Percentiles rank a stretch among this genome's conserved stretches.
Conservation (phyloP, 2,113 vertebrate genomes). For the Vulpes ferrilata region DNA sequence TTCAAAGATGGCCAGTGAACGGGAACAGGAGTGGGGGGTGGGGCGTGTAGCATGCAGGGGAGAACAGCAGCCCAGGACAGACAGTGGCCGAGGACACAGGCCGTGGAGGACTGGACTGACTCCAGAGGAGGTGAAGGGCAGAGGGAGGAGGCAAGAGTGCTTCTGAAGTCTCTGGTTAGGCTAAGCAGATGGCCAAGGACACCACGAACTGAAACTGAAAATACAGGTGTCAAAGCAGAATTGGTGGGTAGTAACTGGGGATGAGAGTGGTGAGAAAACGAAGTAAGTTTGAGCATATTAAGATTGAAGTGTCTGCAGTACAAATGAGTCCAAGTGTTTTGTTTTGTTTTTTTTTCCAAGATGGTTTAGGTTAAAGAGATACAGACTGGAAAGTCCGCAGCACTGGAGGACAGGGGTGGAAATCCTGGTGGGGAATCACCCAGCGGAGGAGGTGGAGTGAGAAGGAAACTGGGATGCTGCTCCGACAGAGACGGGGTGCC, state of each 20-base stretch:
- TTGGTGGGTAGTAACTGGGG: not conserved
- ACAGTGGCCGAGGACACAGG: not conserved
- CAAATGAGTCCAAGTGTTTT: not conserved
- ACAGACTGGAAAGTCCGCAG: not conserved
- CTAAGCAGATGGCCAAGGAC: not conserved
- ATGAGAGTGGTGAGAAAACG: not conserved
- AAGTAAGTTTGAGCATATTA: not conserved
- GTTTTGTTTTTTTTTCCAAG: not conserved
- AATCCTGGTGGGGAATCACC: not conserved
- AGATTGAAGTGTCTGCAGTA: not conserved
- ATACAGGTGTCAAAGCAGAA: not conserved
- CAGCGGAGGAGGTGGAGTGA: not conserved
- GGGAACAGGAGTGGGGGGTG: no score
- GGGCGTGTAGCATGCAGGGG: accelerated
- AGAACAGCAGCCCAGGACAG: not conserved
- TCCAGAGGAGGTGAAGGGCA: not conserved
- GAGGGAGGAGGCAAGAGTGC: not conserved
- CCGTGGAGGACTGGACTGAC: no score
- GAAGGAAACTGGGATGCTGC: not conserved
- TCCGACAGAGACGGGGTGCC: no score
- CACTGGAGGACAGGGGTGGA: not conserved
- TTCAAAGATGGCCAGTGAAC: not conserved
- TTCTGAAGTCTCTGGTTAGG: not conserved
- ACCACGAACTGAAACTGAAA: not conserved
- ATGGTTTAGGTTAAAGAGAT: not conserved